Percentiles rank a stretch among this genome's conserved stretches.
These are phyloP conservation scores for Monoplex corrugatus DNA, from an alignment of 2,888 invertebrate species.

Conservation along the genomic window DNA sequence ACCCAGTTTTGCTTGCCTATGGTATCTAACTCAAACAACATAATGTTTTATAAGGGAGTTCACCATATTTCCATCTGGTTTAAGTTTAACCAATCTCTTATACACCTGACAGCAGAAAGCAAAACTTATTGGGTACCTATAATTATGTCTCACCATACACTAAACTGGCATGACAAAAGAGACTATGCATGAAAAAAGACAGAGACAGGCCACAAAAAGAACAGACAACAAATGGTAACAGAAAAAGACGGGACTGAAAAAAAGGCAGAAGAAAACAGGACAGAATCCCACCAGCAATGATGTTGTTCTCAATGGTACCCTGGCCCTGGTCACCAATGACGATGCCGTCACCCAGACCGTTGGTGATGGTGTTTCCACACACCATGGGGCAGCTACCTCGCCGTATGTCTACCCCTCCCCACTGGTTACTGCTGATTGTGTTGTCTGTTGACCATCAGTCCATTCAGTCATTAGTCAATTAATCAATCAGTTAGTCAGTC, in stretches of 20 bases:
- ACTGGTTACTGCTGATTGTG: constrained; percentile 75
- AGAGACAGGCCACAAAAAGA: neutral
- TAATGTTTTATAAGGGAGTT: too few relatives aligned
- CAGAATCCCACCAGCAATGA: constrained; percentile 69
- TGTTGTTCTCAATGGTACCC: constrained; percentile 75
- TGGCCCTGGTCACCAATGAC: constrained; percentile 74
- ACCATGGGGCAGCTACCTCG: constrained; percentile 74
- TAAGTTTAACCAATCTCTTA: too few relatives aligned
- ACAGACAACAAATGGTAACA: neutral
- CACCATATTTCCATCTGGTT: too few relatives aligned
- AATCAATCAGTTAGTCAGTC: neutral
- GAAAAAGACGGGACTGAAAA: neutral
- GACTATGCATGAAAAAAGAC: neutral
- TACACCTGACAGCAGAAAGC: too few relatives aligned
- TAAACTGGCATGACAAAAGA: too few relatives aligned
- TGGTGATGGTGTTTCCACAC: constrained; percentile 73
- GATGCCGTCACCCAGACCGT: constrained; percentile 77
- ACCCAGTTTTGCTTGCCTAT: too few relatives aligned
- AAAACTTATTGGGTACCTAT: too few relatives aligned
- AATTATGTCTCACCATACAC: too few relatives aligned
- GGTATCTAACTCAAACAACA: too few relatives aligned
- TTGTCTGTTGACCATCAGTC: constrained; percentile 65
- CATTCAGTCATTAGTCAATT: too few relatives aligned
- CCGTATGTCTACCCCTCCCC: constrained; percentile 78
- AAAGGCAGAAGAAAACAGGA: neutral